Conservation (phyloP, 2,888 invertebrate species). For the Archips crataeganus region DNA sequence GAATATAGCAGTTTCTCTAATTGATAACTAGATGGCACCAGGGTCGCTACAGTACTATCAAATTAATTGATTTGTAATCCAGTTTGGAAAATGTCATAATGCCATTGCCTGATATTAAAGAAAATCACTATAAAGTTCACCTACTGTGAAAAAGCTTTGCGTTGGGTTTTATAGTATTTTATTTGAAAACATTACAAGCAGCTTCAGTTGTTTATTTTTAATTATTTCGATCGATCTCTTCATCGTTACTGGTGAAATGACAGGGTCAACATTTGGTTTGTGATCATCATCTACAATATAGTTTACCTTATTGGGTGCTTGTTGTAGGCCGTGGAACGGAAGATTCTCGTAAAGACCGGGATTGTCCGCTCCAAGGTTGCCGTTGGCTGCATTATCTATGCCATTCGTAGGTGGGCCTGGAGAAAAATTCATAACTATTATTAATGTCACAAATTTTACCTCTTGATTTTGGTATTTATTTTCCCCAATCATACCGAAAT, state of each 20-base stretch:
- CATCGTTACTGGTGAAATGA: background rate
- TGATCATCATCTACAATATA: background rate
- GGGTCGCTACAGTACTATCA: too few species aligned
- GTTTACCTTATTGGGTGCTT: slow-evolving; percentile 96
- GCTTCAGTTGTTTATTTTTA: background rate
- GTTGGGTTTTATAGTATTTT: background rate
- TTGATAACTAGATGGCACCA: too few species aligned
- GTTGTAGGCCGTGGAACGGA: slow-evolving; percentile 97
- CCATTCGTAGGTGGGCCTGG: slow-evolving; percentile 85
- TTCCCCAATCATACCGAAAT: too few species aligned
- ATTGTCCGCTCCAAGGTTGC: slow-evolving; percentile 90
- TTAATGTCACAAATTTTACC: background rate
- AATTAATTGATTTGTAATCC: too few species aligned
- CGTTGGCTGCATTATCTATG: slow-evolving; percentile 86
- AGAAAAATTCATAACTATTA: background rate
- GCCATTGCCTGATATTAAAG: too few species aligned
- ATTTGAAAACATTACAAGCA: background rate
- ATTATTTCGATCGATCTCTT: slow-evolving; percentile 11
- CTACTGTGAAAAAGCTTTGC: too few species aligned
- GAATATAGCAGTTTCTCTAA: too few species aligned
- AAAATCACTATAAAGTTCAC: too few species aligned
- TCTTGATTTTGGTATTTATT: too few species aligned
- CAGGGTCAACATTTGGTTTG: background rate
- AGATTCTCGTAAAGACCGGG: slow-evolving; percentile 97
- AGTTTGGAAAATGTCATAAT: too few species aligned